Evolutionary conservation across 2,797 vertebrate genomes (phyloP), one percentile per base, ranked within the genome.

Genomic region (Trichosurus vulpecula): DNA sequence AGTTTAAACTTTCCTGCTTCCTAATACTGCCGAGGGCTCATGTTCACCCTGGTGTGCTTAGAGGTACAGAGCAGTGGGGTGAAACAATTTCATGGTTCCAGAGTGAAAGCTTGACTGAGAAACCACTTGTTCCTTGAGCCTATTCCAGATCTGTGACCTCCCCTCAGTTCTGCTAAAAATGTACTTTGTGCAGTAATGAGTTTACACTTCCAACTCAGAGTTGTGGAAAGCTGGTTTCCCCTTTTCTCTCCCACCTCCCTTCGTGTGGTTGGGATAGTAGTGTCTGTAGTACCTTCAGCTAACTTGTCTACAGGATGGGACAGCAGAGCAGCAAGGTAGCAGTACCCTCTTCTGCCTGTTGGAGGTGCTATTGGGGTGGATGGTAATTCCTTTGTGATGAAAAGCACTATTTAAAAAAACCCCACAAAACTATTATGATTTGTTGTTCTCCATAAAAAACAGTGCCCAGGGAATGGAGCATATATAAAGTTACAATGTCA

Each of bases 331-430:
- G 35, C 6, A 0, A 8, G 14, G 47, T 25, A 92, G 52, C 13
- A 30, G 4, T 58, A 95, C 95, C 55, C 41, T 54, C 13, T 25
- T 52, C 29, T 13, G 56, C 87, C 66, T 92, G 41, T 54, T n/a
- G 61, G 35, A 52, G 89, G 31, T 54, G 81, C 91, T 93, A 90
- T 94, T 58, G 92, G 91, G 74, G 54, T 47, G 92, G 53, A 81
- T 92, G 96, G 95, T 94, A 93, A 95, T 41, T 56, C 51, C 54
- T 94, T 93, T 92, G 56, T 52, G 51, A 52, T 14, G 31, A 96
- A 96, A 91, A 58, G 81, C 12, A 16, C 47, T 93, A 93, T 93
- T 29, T 55, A 47, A 54, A 57, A 61, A 0, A 25, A 94, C 87
- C n/a, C 93, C 41, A 53, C 54, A 1, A 13, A 81, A 53, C 16